Evolutionary conservation across 2,888 invertebrate genomes (phyloP).

Genomic region (Oxystoma pomonae): DNA sequence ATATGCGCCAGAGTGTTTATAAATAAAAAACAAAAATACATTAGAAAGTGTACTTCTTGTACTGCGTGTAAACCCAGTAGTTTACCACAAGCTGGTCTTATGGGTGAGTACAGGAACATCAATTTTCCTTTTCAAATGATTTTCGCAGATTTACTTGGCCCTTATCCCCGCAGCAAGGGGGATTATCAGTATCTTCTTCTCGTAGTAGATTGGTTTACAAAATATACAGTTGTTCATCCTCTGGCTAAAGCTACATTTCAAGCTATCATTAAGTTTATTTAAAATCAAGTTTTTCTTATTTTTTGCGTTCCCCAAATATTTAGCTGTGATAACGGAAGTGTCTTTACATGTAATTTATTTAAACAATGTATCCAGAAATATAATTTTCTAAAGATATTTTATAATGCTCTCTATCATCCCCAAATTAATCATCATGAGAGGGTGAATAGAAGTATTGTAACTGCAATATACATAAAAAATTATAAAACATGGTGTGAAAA

Average conservation of each 20-base stretch:
- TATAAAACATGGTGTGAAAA: not conserved
- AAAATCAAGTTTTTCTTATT: not conserved
- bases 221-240: conserved; percentile 1
- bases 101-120: conserved; percentile 16
- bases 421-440: not conserved
- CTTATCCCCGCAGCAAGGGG: conserved; percentile 20
- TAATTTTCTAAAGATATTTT: not conserved
- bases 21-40: no score
- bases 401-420: conserved; percentile 3
- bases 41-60: conserved; percentile 21
- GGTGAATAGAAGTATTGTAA: not conserved
- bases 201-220: not conserved
- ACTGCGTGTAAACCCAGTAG: conserved; percentile 17
- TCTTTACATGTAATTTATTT: not conserved
- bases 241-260: not conserved
- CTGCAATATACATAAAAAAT: not conserved
- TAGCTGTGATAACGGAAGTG: not conserved
- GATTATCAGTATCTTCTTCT: not conserved
- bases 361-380: not conserved
- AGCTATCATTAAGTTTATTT: not conserved
- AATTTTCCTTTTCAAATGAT: conserved; percentile 21
- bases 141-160: conserved; percentile 23
- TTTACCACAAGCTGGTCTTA: conserved; percentile 19
- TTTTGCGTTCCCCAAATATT: not conserved
- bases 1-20: conserved; percentile 15